Evolutionary conservation across 2,113 vertebrate genomes (phyloP).

Genomic region (Phaetusa simplex): DNA sequence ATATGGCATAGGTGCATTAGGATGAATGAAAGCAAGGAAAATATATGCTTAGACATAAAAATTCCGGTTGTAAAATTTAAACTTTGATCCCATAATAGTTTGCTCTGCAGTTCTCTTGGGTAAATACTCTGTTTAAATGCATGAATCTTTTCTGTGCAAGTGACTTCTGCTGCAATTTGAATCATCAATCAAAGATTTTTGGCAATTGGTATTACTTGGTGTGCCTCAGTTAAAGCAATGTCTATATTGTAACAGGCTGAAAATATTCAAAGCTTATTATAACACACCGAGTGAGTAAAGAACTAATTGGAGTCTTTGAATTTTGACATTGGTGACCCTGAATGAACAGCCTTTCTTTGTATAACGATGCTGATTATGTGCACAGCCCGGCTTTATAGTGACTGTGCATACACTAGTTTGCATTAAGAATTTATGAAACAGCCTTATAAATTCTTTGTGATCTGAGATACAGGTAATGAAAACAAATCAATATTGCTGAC

Average conservation of each 20-base stretch:
- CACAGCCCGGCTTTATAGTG: neutral
- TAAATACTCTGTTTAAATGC: conserved; percentile 45
- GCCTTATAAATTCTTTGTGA: neutral
- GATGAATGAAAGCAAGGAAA: conserved; percentile 1
- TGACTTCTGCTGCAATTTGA: conserved; percentile 14
- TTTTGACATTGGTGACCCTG: neutral
- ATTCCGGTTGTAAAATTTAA: conserved; percentile 9
- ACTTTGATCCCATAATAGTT: neutral
- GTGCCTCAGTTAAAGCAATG: neutral
- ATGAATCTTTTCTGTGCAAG: neutral
- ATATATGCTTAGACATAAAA: conserved; percentile 28
- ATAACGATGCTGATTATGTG: neutral
- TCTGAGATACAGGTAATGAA: neutral
- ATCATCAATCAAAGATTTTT: conserved; percentile 30
- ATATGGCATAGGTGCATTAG: neutral
- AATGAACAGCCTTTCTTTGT: neutral
- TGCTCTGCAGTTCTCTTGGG: neutral
- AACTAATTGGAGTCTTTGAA: conserved; percentile 33
- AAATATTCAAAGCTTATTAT: conserved; percentile 10
- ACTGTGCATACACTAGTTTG: neutral
- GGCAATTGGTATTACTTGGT: conserved; percentile 29
- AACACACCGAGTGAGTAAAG: neutral
- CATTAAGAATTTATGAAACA: conserved; percentile 20
- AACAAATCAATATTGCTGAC: neutral
- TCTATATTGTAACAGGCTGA: neutral